Base-by-base conservation (phyloP, 2,113 vertebrate species). In the Ovis aries region DNA sequence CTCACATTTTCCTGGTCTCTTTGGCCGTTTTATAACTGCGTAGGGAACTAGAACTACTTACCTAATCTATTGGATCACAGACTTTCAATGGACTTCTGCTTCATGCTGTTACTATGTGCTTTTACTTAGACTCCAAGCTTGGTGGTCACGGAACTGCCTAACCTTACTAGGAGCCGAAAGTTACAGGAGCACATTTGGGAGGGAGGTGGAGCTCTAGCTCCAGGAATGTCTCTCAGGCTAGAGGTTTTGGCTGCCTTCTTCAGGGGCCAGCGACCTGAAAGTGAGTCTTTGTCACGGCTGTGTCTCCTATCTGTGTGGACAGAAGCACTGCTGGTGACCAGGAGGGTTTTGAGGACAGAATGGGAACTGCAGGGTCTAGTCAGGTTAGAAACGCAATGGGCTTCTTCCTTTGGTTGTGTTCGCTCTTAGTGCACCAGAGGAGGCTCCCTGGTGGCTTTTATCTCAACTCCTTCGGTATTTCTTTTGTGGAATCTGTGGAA, bases 11-110 rank as follows among this genome's bases (percentile, higher is more conserved):
- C 62, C 33, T 64, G 1, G 62, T n/a, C 62, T 67, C 33, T 64
- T 64, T 67, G 33, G 62, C 15, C 16, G 0, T 67, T 67, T 67
- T n/a, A n/a, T 17, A 67, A n/a, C 33, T 67, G 16, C 1, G 0
- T 67, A 33, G 33, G 3, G 16, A 67, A n/a, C 33, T 67, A n/a
- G 62, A n/a, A 67, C 33, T 17, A 67, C 33, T 19, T n/a, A 67
- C 62, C 62, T 19, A 64, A 36, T n/a, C 33, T 67, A 19, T 1
- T 67, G 15, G 62, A n/a, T n/a, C 62, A 19, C n/a, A 67, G 33
- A n/a, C 33, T 67, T 19, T 19, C 16, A 67, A 19, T 19, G 33
- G 64, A 67, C 33, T n/a, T 67, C 7, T n/a, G 33, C n/a, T 67
- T 67, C 64, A n/a, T 67, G 64, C 64, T 67, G 2, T 67, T 67